Conservation (phyloP, 2,888 invertebrate genomes). For the Drosophila paramelanica region DNA sequence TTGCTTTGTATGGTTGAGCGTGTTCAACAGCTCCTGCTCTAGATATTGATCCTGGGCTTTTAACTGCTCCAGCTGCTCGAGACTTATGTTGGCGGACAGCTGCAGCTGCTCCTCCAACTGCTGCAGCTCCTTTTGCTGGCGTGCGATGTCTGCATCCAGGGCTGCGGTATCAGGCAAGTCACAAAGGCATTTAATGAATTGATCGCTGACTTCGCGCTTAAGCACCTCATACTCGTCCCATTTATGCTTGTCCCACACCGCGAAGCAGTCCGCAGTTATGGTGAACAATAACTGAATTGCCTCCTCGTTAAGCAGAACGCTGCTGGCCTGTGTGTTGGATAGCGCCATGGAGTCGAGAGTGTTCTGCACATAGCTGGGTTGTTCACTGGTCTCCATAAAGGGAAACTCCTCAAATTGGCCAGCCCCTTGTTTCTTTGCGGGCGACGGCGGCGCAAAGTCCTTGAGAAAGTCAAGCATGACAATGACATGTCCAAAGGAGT, state of each 20-base stretch:
- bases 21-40: slow-evolving; percentile 50
- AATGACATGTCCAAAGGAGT: slow-evolving; percentile 83
- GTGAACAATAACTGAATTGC: slow-evolving; percentile 65
- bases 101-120: slow-evolving; percentile 54
- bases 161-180: slow-evolving; percentile 50
- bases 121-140: slow-evolving; percentile 45
- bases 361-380: slow-evolving; percentile 51
- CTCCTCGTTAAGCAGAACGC: slow-evolving; percentile 65
- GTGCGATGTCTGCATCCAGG: slow-evolving; percentile 60
- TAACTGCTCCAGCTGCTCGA: slow-evolving; percentile 33
- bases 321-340: slow-evolving; percentile 43
- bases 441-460: slow-evolving; percentile 71
- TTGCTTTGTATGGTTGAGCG: slow-evolving; percentile 21
- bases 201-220: slow-evolving; percentile 65
- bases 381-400: slow-evolving; percentile 59
- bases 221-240: slow-evolving; percentile 71
- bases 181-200: slow-evolving; percentile 64
- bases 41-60: slow-evolving; percentile 48
- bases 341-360: slow-evolving; percentile 44
- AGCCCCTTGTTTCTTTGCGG: slow-evolving; percentile 12
- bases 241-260: slow-evolving; percentile 78
- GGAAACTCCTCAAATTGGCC: slow-evolving; percentile 48
- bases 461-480: slow-evolving; percentile 81
- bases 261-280: slow-evolving; percentile 75
- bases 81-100: slow-evolving; percentile 48